Conservation (phyloP, 2,797 vertebrate genomes). For the Tangara arthus region DNA sequence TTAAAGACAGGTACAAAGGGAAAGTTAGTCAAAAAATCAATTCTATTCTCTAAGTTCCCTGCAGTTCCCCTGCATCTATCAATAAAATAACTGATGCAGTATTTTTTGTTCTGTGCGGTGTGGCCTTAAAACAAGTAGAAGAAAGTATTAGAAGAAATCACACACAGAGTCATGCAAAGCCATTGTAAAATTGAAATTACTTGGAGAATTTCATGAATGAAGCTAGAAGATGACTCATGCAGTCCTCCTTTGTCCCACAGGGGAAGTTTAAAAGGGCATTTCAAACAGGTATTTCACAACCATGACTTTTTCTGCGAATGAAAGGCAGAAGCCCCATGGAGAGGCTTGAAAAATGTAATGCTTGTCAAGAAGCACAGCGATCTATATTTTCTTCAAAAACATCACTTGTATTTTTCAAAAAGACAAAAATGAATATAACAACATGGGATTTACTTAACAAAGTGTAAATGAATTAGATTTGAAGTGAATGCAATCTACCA, state of each 20-base stretch:
- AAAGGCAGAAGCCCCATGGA: background rate
- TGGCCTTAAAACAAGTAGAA: background rate
- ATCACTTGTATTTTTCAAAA: background rate
- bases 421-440: background rate
- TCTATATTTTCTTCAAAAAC: background rate
- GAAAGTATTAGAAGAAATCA: background rate
- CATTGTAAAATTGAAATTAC: background rate
- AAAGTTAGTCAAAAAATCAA: constrained; percentile 30
- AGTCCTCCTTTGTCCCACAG: background rate
- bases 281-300: background rate
- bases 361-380: background rate
- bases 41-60: background rate
- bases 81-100: background rate
- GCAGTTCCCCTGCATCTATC: background rate
- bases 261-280: background rate
- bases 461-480: background rate
- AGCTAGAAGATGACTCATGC: background rate
- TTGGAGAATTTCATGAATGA: background rate
- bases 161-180: background rate
- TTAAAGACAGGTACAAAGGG: constrained; percentile 9
- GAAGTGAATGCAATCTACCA: background rate
- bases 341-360: background rate
- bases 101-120: background rate
- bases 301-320: background rate
- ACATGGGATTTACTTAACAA: background rate